A percentile compares a stretch with the other conserved stretches of the same genome.
Evolutionary conservation across 2,113 vertebrate genomes (phyloP).

Genomic region (Scortum barcoo): DNA sequence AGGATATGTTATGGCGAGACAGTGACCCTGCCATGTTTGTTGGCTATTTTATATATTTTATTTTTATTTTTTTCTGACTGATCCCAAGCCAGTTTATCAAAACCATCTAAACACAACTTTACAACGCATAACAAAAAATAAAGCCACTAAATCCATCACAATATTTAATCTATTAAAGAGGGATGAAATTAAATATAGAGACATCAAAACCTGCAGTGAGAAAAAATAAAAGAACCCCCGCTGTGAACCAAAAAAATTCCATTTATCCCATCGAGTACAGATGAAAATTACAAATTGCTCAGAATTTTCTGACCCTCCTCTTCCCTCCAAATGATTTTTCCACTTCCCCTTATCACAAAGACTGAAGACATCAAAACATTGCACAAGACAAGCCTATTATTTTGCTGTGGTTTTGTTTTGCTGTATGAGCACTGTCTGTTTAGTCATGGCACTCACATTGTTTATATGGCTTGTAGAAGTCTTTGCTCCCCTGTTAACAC

Average conservation of each 20-base stretch:
- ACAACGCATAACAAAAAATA: background rate
- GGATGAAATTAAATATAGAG: background rate
- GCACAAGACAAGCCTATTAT: too few species aligned
- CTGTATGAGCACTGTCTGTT: too few species aligned
- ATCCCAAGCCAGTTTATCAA: background rate
- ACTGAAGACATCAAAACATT: background rate
- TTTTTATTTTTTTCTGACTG: background rate
- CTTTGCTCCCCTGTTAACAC: too few species aligned
- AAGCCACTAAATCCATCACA: background rate
- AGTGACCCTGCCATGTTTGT: background rate
- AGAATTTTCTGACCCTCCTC: too few species aligned
- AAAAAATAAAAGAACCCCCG: background rate
- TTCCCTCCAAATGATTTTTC: background rate
- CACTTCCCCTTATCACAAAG: background rate
- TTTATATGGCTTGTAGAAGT: too few species aligned
- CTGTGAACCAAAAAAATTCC: background rate
- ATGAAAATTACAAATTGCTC: background rate
- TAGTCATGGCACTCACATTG: background rate
- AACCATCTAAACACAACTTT: background rate
- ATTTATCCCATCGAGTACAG: background rate
- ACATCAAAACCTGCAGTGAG: background rate
- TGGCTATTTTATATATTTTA: too few species aligned
- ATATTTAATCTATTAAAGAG: background rate
- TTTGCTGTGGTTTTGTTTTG: too few species aligned
- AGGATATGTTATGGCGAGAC: background rate